These are phyloP conservation scores for Bimastos eiseni DNA, from an alignment of 2,888 invertebrate species.

Conservation along the genomic window DNA sequence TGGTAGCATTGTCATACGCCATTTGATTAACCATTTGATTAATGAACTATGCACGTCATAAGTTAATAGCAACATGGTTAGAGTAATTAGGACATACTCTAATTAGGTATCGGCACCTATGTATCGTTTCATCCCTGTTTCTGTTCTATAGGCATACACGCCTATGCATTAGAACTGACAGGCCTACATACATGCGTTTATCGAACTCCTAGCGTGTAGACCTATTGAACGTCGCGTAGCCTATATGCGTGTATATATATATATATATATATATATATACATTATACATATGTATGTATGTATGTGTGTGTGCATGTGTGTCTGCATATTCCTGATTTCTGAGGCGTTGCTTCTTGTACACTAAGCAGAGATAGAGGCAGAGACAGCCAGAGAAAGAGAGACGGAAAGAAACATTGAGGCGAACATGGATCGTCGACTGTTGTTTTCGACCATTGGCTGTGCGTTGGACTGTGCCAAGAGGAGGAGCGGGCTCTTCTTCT, in stretches of 20 bases:
- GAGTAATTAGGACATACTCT: background rate
- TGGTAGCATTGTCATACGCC: background rate
- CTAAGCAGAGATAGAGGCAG: background rate
- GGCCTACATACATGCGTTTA: too few relatives aligned
- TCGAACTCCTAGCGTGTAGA: too few relatives aligned
- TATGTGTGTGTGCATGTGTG: background rate
- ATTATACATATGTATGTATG: background rate
- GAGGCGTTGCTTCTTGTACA: background rate
- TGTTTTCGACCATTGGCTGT: background rate
- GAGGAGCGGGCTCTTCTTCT: background rate
- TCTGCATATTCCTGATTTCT: background rate
- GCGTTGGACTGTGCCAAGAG: conserved; percentile 15
- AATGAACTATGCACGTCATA: too few relatives aligned
- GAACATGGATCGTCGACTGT: background rate
- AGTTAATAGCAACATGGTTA: background rate
- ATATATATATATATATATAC: too few relatives aligned
- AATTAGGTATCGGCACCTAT: background rate
- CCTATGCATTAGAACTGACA: too few relatives aligned
- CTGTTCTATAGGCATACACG: background rate
- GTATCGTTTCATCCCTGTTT: background rate
- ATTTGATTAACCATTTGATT: too few relatives aligned
- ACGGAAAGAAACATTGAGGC: background rate
- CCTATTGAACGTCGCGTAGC: too few relatives aligned
- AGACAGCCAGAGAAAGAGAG: background rate
- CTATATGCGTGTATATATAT: too few relatives aligned